Conservation (phyloP, 1,140 invertebrate genomes). For the Popillia japonica region DNA sequence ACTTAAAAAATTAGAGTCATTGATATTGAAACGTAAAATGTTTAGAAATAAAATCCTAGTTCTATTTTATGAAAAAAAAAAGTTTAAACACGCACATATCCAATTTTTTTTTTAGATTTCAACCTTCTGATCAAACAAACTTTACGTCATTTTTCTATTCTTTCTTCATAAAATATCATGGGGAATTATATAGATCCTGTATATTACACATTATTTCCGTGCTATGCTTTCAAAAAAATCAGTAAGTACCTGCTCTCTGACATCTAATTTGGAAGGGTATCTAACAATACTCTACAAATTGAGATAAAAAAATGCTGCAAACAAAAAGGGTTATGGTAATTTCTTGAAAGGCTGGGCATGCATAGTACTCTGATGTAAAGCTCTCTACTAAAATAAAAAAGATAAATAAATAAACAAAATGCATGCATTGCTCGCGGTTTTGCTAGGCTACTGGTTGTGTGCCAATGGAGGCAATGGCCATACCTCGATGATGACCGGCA, state of each 20-base stretch:
- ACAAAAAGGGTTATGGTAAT: neutral
- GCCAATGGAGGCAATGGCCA: slow-evolving; percentile 41
- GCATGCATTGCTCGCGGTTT: slow-evolving; percentile 17
- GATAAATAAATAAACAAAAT: slow-evolving; percentile 3
- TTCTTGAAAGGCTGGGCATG: neutral
- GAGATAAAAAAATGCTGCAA: neutral
- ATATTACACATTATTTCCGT: neutral
- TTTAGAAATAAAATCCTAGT: too few species aligned
- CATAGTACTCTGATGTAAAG: neutral
- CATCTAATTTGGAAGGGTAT: neutral
- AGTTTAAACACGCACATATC: too few species aligned
- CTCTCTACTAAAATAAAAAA: slow-evolving; percentile 5
- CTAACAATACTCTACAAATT: neutral
- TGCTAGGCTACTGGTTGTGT: slow-evolving; percentile 16
- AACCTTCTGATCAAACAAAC: too few species aligned
- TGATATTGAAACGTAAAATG: too few species aligned
- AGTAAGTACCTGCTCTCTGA: neutral
- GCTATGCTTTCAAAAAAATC: neutral
- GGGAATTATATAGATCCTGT: too few species aligned
- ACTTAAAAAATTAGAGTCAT: too few species aligned
- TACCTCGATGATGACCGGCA: slow-evolving; percentile 89
- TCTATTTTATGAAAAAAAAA: too few species aligned
- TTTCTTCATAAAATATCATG: too few species aligned
- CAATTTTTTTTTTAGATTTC: too few species aligned
- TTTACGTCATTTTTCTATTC: too few species aligned